Evolutionary conservation across 2,113 vertebrate species (phyloP).

Genomic region (Ageneiosus marmoratus): DNA sequence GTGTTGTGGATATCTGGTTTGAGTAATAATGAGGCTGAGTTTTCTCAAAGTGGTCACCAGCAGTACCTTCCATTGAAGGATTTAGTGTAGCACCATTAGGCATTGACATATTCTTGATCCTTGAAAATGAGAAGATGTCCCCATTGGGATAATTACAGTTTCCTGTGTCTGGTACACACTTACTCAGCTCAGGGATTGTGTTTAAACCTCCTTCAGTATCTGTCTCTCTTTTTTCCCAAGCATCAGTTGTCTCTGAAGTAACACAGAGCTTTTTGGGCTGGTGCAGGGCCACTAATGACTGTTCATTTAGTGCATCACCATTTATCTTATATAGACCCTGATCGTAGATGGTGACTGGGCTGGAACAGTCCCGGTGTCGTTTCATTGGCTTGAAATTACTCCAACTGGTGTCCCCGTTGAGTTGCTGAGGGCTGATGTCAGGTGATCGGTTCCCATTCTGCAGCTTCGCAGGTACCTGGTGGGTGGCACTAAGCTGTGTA

Average conservation of each 20-base stretch:
- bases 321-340: constrained; percentile 80
- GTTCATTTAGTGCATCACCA: constrained; percentile 80
- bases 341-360: constrained; percentile 71
- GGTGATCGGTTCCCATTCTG: constrained; percentile 83
- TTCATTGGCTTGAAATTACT: constrained; percentile 78
- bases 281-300: constrained; percentile 73
- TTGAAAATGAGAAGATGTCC: constrained; percentile 79
- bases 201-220: constrained; percentile 65
- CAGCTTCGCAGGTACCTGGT: constrained; percentile 74
- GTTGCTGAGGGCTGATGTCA: constrained; percentile 72
- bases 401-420: constrained; percentile 79
- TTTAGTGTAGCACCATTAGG: constrained; percentile 89
- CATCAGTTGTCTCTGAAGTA: constrained; percentile 70
- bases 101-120: constrained; percentile 81
- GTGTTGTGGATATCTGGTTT: constrained; percentile 84
- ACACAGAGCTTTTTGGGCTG: constrained; percentile 81
- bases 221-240: constrained; percentile 62
- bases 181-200: constrained; percentile 67
- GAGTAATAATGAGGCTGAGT: constrained; percentile 88
- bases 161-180: constrained; percentile 72
- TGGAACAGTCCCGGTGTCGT: constrained; percentile 71
- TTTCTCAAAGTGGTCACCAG: constrained; percentile 85
- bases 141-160: constrained; percentile 76
- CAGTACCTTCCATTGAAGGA: constrained; percentile 82
- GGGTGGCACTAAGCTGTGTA: constrained; percentile 75